These are phyloP conservation scores for Chloropsis hardwickii DNA, from an alignment of 2,113 vertebrate species.

Conservation along the genomic window DNA sequence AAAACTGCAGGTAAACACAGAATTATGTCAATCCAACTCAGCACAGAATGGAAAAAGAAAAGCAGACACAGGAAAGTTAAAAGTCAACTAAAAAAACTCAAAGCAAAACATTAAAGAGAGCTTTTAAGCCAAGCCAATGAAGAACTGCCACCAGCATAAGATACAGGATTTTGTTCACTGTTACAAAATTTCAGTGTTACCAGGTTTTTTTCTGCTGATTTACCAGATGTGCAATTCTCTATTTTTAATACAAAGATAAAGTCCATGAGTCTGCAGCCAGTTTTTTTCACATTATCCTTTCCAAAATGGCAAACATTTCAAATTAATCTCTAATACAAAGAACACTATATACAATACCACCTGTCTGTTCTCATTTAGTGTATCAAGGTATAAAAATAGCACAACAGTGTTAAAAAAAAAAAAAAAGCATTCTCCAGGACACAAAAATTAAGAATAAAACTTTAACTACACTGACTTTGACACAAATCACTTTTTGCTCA, in stretches of 20 bases:
- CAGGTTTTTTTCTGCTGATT: background rate
- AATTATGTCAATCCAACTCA: background rate
- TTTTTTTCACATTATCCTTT: background rate
- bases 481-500: background rate
- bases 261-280: background rate
- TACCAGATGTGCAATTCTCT: background rate
- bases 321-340: background rate
- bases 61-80: background rate
- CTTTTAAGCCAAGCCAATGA: background rate
- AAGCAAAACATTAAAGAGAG: background rate
- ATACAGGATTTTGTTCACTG: background rate
- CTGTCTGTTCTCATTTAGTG: background rate
- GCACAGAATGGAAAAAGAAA: background rate
- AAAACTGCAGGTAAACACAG: background rate
- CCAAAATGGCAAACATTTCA: background rate
- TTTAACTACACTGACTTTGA: background rate
- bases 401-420: background rate
- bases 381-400: background rate
- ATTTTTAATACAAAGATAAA: background rate
- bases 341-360: background rate
- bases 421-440: background rate
- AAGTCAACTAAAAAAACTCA: background rate
- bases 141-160: background rate
- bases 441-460: background rate
- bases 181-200: background rate